phyloP scores from a whole-genome alignment of 2,113 vertebrate genomes.

The Pelvicachromis taeniatus region DNA sequence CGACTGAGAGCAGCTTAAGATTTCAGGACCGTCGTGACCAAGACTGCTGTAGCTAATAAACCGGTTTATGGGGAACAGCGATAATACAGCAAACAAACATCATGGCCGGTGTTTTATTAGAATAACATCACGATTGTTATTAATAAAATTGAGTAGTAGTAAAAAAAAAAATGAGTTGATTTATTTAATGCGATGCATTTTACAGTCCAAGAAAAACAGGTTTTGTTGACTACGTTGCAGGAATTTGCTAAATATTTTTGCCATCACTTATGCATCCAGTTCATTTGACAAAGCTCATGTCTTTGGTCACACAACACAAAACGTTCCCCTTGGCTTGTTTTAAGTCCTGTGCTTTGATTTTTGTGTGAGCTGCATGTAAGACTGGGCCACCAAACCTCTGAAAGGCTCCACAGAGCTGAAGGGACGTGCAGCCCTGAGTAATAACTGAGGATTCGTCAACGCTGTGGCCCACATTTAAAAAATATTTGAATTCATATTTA shows the following conservation, averaged over 20 bases:
- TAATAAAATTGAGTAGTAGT: neutral
- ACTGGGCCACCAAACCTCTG: neutral
- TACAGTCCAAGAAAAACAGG: neutral
- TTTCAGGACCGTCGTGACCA: neutral
- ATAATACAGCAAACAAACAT: neutral
- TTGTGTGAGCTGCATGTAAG: too few relatives aligned
- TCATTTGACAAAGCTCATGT: neutral
- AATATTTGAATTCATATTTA: neutral
- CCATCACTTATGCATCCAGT: rapidly evolving
- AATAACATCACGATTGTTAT: neutral
- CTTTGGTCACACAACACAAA: too few relatives aligned
- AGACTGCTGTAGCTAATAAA: neutral
- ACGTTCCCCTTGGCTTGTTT: too few relatives aligned
- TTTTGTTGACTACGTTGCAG: neutral
- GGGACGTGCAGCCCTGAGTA: neutral
- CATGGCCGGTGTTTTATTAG: rapidly evolving
- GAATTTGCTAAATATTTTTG: neutral
- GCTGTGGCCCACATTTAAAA: neutral
- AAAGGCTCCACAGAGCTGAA: neutral
- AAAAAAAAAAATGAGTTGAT: rapidly evolving
- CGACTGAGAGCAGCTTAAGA: neutral
- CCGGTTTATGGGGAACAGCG: neutral
- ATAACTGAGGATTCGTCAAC: neutral
- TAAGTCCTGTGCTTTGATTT: too few relatives aligned
- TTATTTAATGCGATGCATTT: neutral